A percentile compares a stretch with the other conserved stretches of the same genome.
Evolutionary conservation across 1,140 invertebrate species (phyloP).

Genomic region (Calliphora vicina): DNA sequence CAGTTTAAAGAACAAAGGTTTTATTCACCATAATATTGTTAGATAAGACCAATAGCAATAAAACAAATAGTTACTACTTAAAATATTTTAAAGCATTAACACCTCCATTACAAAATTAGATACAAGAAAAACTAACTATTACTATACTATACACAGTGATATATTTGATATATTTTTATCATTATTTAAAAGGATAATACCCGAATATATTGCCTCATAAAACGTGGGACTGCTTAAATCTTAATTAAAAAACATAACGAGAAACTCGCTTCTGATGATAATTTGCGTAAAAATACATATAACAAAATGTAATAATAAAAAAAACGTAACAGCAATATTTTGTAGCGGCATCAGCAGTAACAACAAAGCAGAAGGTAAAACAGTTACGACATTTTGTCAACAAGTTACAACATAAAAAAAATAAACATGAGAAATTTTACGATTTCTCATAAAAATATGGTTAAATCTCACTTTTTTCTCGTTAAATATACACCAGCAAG

Average conservation of each 20-base stretch:
- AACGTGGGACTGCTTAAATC: slow-evolving; percentile 7
- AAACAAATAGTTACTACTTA: no score
- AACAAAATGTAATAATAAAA: background rate
- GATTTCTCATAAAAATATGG: slow-evolving; percentile 34
- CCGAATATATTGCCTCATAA: background rate
- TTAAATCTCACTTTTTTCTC: slow-evolving; percentile 29
- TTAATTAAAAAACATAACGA: slow-evolving; percentile 30
- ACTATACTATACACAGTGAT: no score
- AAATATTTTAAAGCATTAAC: no score
- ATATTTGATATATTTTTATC: background rate
- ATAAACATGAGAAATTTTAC: slow-evolving; percentile 25
- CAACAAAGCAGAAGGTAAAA: background rate
- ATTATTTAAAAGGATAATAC: slow-evolving; percentile 1
- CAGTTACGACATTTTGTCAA: slow-evolving; percentile 27
- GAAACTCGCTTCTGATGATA: background rate
- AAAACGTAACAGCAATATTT: background rate
- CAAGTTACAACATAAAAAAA: slow-evolving; percentile 26
- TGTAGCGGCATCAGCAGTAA: background rate
- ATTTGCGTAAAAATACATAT: slow-evolving; percentile 15
- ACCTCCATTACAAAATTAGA: no score
- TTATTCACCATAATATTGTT: no score
- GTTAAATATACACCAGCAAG: slow-evolving; percentile 16
- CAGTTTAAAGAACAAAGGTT: no score
- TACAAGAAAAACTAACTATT: no score
- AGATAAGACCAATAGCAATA: no score